These are phyloP conservation scores for Lepidurus couesii DNA, from an alignment of 1,140 invertebrate genomes.

Conservation along the genomic window DNA sequence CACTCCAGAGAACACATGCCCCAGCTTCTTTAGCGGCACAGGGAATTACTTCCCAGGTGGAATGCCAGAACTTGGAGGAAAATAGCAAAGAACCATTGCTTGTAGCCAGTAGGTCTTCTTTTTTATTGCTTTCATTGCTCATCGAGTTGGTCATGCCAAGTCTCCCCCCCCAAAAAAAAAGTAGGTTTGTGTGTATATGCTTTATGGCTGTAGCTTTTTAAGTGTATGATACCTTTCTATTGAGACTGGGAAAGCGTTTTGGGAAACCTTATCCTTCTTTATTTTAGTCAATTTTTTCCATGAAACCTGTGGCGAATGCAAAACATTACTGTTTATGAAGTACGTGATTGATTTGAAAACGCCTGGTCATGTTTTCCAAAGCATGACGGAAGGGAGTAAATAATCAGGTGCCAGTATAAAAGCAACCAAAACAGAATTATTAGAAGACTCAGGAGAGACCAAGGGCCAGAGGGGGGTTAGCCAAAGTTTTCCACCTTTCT, in stretches of 20 bases:
- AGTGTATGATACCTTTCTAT: background rate
- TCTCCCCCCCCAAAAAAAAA: background rate
- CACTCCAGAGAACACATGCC: constrained; percentile 3
- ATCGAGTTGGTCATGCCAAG: background rate
- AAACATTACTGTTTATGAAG: constrained; percentile 20
- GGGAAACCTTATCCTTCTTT: background rate
- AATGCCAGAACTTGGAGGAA: background rate
- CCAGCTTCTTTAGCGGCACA: background rate
- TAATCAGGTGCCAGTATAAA: background rate
- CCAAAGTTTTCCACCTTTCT: background rate
- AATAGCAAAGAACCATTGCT: background rate
- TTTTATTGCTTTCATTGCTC: background rate
- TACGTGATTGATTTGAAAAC: constrained; percentile 22
- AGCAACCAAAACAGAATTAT: background rate
- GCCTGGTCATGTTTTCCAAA: constrained; percentile 8
- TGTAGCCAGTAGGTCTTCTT: background rate
- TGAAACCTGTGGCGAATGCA: constrained; percentile 7
- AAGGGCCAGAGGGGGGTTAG: constrained; percentile 13
- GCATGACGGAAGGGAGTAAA: constrained; percentile 13
- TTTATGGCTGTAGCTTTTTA: background rate
- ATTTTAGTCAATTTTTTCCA: no score
- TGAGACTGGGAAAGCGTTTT: background rate
- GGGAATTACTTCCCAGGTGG: background rate
- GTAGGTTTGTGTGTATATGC: background rate
- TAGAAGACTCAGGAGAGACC: background rate